Base-by-base conservation (phyloP, 2,797 vertebrate genomes). In the Ctenopoma kingsleyae region DNA sequence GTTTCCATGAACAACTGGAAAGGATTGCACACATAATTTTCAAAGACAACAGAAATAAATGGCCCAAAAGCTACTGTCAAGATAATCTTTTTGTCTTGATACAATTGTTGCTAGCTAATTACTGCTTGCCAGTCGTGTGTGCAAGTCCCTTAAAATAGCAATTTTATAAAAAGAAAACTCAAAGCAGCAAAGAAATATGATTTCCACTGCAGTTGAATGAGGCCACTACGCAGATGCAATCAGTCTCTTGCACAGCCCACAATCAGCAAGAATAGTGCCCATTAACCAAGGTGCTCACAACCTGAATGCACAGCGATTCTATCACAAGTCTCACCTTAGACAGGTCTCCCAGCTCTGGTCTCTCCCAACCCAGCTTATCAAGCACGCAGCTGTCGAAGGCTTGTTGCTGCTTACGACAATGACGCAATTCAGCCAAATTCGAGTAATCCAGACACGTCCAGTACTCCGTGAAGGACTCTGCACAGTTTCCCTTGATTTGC, bases 381-480 rank as follows among this genome's bases (percentile, higher is more conserved):
- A 99, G 93, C 80, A 98, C 97, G 19, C 98, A 99, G 85, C 84
- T 86, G 76, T 99, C 98, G 73, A 99, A 99, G 35, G 65, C 84
- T 0, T 95, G 83, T 91, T 99, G 98, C 87, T 97, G 92, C 65
- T 94, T 90, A 16, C 98, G 96, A 86, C 98, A 99, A 0, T 16
- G 89, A 1, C 96, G 95, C 13, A 99, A 89, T 23, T 96, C 93
- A 5, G 83, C 78, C 88, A 93, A 7, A 84, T 82, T 90, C 0
- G 74, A 84, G 53, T 96, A 96, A 88, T 99, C 98, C 30, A 99
- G 71, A 83, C 98, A 99, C 12, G 95, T 98, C 98, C 98, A 99
- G 87, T 99, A 99, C 13, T 97, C 93, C 0, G 97, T 98, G 74
- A 99, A 99, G 3, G 98, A 96, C 88, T 99, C 97, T 0, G 96